Evolutionary conservation across 2,113 vertebrate species (phyloP).

Genomic region (Carassius auratus): DNA sequence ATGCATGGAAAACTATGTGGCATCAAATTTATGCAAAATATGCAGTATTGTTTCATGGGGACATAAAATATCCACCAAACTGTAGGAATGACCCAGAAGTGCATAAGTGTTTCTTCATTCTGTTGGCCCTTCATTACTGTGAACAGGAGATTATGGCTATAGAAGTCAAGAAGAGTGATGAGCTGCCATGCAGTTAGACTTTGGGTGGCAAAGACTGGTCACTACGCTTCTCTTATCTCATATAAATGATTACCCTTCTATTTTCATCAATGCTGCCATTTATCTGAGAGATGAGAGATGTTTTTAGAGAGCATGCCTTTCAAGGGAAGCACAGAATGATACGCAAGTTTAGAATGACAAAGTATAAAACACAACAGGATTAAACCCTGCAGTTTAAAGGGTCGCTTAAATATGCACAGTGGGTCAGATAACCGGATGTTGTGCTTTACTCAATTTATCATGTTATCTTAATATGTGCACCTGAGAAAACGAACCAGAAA

Average conservation of each 20-base stretch:
- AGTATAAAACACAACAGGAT: slow-evolving; percentile 2
- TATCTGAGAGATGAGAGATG: slow-evolving; percentile 29
- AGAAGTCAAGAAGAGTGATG: slow-evolving; percentile 16
- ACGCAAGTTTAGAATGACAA: slow-evolving; percentile 22
- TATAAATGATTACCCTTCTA: slow-evolving; percentile 41
- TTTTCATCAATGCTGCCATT: slow-evolving; percentile 32
- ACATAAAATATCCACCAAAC: background rate
- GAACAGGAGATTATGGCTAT: background rate
- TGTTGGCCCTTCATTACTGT: background rate
- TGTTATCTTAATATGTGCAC: background rate
- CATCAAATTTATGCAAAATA: background rate
- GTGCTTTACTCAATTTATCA: slow-evolving; percentile 6
- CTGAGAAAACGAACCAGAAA: background rate
- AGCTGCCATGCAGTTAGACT: slow-evolving; percentile 14
- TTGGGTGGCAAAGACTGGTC: slow-evolving; percentile 25
- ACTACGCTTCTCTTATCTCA: slow-evolving; percentile 20
- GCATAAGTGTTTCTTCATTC: background rate
- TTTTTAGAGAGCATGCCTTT: background rate
- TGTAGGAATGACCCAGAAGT: background rate
- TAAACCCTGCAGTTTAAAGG: background rate
- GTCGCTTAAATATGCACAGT: background rate
- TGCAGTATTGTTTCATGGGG: background rate
- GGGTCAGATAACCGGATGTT: background rate
- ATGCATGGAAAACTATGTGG: background rate
- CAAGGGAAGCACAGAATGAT: background rate